A percentile compares a stretch with the other conserved stretches of the same genome.
phyloP scores from a whole-genome alignment of 2,797 vertebrate species.

The Cacajao melanocephalus region DNA sequence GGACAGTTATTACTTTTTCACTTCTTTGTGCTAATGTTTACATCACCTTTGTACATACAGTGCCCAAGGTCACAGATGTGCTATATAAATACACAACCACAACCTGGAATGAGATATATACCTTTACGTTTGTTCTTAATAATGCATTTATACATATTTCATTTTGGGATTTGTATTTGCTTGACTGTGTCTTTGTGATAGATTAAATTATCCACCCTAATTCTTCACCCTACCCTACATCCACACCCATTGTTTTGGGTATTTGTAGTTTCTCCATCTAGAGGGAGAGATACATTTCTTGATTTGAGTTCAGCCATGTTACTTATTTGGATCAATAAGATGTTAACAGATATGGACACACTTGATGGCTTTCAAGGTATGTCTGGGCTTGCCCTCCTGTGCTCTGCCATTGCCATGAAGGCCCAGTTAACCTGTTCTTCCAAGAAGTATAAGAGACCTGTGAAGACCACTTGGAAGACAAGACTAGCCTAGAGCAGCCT shows the following conservation, averaged over 20 bases:
- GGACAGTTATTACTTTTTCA: background rate
- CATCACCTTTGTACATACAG: background rate
- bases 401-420: background rate
- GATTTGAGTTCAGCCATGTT: background rate
- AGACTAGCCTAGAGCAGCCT: background rate
- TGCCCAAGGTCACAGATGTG: background rate
- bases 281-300: background rate
- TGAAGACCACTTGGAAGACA: background rate
- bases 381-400: background rate
- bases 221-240: background rate
- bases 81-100: background rate
- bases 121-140: background rate
- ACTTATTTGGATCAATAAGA: background rate
- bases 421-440: background rate
- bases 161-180: background rate
- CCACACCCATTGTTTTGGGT: background rate
- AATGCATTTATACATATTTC: background rate
- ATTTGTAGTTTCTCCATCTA: background rate
- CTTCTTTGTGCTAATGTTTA: background rate
- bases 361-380: background rate
- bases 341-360: background rate
- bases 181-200: background rate
- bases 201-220: background rate
- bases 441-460: background rate
- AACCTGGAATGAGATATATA: background rate